Conservation (phyloP, 1,140 invertebrate genomes). For the Atta texana region DNA sequence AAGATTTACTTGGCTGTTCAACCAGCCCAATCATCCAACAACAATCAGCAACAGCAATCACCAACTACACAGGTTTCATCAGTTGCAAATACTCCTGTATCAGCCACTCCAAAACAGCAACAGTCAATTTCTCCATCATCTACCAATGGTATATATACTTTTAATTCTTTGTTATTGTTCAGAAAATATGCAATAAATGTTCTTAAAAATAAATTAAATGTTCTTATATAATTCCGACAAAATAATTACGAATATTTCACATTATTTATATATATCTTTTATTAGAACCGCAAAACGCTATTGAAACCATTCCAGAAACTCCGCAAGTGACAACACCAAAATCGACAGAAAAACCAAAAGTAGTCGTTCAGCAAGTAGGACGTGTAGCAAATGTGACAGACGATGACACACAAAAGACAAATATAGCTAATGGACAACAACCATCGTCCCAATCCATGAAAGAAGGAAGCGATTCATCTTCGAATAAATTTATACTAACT, state of each 20-base stretch:
- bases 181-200: neutral
- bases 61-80: constrained; percentile 72
- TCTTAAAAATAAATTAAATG: neutral
- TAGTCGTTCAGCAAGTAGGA: constrained; percentile 82
- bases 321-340: constrained; percentile 60
- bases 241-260: constrained; percentile 11
- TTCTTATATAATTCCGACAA: neutral
- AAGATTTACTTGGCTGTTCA: constrained; percentile 95
- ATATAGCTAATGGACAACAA: constrained; percentile 84
- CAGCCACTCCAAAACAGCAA: constrained; percentile 63
- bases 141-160: constrained; percentile 61
- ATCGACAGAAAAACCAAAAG: constrained; percentile 82
- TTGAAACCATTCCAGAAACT: constrained; percentile 71
- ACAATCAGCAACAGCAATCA: constrained; percentile 60
- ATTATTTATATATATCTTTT: constrained; percentile 6
- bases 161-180: neutral
- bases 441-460: constrained; percentile 81
- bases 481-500: constrained; percentile 93
- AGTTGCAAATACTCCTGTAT: constrained; percentile 71
- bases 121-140: constrained; percentile 60
- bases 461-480: constrained; percentile 79
- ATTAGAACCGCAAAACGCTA: constrained; percentile 62
- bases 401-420: constrained; percentile 81
- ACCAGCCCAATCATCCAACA: constrained; percentile 84
- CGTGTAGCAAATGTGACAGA: constrained; percentile 69